Evolutionary conservation across 1,140 invertebrate genomes (phyloP), one percentile per base, ranked within the genome.

Genomic region (Piezodorus guildinii): DNA sequence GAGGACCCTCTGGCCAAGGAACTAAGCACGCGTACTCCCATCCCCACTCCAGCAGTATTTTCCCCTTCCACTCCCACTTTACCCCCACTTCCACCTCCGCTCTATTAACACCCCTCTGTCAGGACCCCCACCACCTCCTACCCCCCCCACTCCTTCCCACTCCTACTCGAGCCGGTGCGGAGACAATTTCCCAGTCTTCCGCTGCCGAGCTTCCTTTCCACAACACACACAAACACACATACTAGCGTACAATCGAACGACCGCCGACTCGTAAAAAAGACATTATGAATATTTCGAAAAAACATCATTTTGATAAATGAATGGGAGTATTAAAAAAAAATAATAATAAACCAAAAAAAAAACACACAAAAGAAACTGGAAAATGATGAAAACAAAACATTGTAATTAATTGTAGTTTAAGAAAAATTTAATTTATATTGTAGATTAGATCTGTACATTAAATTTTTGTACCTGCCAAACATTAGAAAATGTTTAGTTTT

Each of bases 1-100:
- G 69, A 72, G 80, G 65, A 64, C 34, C 27, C 6, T 51, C 15
- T 67, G 66, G 66, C 21, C 25, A 17, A 34, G 66, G 23, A 62
- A 25, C 30, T 65, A 65, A 58, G n/a, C 19, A 16, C 58, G 14
- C 21, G 2, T 15, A n/a, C 27, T 60, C 23, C 12, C 9, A 34
- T 16, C 58, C 14, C 58, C 16, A 19, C n/a, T 52, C 51, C 51
- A 52, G 21, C 51, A 52, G 51, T 52, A 52, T 52, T 52, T 21
- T 8, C 21, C 51, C 10, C 19, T 19, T 8, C 51, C 51, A 21
- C 6, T n/a, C 51, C 27, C 27, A 30, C 27, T 30, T 8, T 30
- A 30, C 27, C 27, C 8, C 8, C 8, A 30, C 27, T 30, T 8
- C 27, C n/a, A n/a, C n/a, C 27, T 30, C 27, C 27, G 8, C 8